phyloP scores from a whole-genome alignment of 1,140 invertebrate species.

The Protaetia brevitarsis region DNA sequence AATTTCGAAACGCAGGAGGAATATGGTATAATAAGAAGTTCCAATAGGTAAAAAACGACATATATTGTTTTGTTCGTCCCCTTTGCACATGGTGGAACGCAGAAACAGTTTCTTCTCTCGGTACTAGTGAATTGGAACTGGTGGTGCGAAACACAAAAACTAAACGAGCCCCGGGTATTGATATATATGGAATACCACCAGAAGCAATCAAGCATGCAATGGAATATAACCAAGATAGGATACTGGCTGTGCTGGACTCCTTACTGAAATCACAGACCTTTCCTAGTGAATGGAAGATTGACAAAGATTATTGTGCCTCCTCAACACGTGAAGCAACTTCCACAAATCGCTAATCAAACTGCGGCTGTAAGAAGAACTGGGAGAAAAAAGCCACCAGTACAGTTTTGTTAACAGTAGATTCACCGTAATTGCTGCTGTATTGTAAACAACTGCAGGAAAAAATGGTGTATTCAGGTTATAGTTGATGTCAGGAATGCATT shows the following conservation, averaged over 20 bases:
- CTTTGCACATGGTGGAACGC: no score
- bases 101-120: no score
- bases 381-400: neutral
- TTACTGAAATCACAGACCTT: neutral
- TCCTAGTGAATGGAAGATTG: slow-evolving; percentile 25
- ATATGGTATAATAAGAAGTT: no score
- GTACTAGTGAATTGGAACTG: no score
- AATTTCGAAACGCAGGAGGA: no score
- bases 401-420: neutral
- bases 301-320: slow-evolving; percentile 20
- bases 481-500: slow-evolving; percentile 30
- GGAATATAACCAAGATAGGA: neutral
- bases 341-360: neutral
- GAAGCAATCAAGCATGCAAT: slow-evolving; percentile 14
- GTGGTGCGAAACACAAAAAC: no score
- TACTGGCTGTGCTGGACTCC: neutral
- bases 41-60: no score
- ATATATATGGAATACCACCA: slow-evolving; percentile 20
- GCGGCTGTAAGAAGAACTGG: neutral
- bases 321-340: slow-evolving; percentile 14
- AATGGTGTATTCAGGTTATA: slow-evolving; percentile 19
- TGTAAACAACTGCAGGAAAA: neutral
- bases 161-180: no score
- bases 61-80: no score
- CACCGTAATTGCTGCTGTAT: neutral